Conservation (phyloP, 2,797 vertebrate genomes). For the Anomalospiza imberbis region DNA sequence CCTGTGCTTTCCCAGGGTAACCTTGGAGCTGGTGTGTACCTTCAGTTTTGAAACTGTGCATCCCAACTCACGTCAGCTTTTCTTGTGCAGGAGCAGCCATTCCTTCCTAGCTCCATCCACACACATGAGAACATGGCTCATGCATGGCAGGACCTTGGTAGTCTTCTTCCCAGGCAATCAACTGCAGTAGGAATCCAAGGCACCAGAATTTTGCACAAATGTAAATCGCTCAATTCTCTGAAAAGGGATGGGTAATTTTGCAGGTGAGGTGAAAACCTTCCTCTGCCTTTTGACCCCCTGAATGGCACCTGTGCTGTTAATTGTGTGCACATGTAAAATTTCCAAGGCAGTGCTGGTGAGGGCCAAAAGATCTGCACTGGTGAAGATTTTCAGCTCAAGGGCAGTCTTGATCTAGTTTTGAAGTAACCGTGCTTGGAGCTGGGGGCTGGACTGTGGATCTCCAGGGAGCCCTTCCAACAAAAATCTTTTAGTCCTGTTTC, state of each 20-base stretch:
- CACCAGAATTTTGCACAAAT: background rate
- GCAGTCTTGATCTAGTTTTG: background rate
- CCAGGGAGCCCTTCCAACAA: background rate
- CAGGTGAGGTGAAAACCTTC: background rate
- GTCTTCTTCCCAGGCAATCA: background rate
- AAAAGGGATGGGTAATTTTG: background rate
- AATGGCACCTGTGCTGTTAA: background rate
- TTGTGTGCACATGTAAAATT: background rate
- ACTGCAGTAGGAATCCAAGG: background rate
- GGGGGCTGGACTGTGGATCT: background rate
- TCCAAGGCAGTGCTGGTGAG: background rate
- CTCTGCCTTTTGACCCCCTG: background rate
- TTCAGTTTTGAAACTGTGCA: background rate
- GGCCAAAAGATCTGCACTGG: background rate
- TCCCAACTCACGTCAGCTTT: background rate
- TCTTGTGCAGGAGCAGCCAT: background rate
- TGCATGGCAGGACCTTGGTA: fast-evolving
- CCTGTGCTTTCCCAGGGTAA: background rate
- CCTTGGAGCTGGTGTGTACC: background rate
- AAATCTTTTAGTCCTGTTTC: background rate
- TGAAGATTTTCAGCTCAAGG: background rate
- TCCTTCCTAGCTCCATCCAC: background rate
- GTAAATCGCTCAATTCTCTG: background rate
- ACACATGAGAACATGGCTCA: fast-evolving
- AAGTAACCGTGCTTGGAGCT: background rate